A percentile compares a stretch with the other conserved stretches of the same genome.
phyloP scores from a whole-genome alignment of 2,888 invertebrate genomes.

The Epinotia ramella region DNA sequence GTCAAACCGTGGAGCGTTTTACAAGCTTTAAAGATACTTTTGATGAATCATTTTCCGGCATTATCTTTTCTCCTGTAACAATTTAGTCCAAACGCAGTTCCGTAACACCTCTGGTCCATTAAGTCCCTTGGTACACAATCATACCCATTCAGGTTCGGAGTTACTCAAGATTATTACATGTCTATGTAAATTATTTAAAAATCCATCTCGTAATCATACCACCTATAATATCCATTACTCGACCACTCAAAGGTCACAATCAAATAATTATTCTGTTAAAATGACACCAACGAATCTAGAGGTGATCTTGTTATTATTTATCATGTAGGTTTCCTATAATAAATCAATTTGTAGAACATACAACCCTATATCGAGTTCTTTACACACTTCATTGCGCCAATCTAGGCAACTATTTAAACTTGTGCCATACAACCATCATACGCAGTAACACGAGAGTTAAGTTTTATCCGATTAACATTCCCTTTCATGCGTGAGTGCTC shows the following conservation, averaged over 20 bases:
- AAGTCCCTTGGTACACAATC: slow-evolving; percentile 16
- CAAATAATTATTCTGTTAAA: too few species aligned
- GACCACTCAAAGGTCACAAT: background rate
- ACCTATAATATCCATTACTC: background rate
- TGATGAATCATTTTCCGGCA: slow-evolving; percentile 26
- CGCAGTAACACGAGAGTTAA: slow-evolving; percentile 75
- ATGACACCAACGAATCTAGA: background rate
- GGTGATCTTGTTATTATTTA: background rate
- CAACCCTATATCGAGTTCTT: slow-evolving; percentile 7
- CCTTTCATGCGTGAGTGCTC: slow-evolving; percentile 62
- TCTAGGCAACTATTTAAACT: slow-evolving; percentile 14
- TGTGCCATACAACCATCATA: slow-evolving; percentile 73
- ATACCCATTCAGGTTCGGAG: slow-evolving; percentile 13
- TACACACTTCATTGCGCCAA: slow-evolving; percentile 25
- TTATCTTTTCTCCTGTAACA: slow-evolving; percentile 40
- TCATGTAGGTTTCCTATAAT: background rate
- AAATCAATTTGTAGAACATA: background rate
- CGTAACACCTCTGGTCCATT: slow-evolving; percentile 38
- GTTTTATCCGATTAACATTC: slow-evolving; percentile 70
- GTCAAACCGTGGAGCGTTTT: slow-evolving; percentile 57
- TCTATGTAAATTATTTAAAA: background rate
- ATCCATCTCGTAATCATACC: background rate
- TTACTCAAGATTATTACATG: background rate
- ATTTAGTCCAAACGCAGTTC: slow-evolving; percentile 26
- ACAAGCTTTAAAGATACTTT: slow-evolving; percentile 4